Evolutionary conservation across 2,113 vertebrate genomes (phyloP).

Genomic region (Coracopsis vasa): DNA sequence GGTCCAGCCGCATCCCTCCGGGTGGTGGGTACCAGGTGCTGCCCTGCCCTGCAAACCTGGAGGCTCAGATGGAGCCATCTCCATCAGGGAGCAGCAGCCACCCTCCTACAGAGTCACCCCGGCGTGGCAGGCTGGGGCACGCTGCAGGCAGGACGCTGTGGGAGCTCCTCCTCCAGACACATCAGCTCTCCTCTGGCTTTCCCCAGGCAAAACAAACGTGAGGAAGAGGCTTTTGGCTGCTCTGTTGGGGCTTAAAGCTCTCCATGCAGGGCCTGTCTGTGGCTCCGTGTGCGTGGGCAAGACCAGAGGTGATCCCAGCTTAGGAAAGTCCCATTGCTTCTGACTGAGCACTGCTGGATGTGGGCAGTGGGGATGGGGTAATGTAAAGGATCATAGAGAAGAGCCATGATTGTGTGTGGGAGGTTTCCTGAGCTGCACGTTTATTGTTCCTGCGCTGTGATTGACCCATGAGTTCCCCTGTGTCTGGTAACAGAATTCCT

Average conservation of each 20-base stretch:
- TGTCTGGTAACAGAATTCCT: not conserved
- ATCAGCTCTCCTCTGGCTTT: not conserved
- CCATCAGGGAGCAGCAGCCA: not conserved
- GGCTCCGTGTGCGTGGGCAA: not conserved
- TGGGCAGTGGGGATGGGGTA: not conserved
- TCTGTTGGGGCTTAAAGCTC: not conserved
- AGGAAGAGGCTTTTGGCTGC: not conserved
- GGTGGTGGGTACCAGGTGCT: not conserved
- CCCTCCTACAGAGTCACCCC: accelerated
- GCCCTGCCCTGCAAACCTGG: not conserved
- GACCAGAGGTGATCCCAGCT: not conserved
- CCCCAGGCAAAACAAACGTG: not conserved
- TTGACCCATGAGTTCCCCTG: not conserved
- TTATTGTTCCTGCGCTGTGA: not conserved
- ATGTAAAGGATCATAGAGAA: not conserved
- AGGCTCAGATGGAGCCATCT: not conserved
- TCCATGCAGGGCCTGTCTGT: not conserved
- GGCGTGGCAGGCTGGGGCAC: not conserved
- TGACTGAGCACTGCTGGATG: not conserved
- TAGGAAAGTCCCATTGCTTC: not conserved
- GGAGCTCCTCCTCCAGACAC: not conserved
- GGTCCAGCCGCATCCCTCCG: not conserved
- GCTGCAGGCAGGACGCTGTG: accelerated
- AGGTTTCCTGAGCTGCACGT: constrained; percentile 9
- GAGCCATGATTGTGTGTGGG: not conserved